Evolutionary conservation across 2,113 vertebrate species (phyloP).

Genomic region (Centropristis striata): DNA sequence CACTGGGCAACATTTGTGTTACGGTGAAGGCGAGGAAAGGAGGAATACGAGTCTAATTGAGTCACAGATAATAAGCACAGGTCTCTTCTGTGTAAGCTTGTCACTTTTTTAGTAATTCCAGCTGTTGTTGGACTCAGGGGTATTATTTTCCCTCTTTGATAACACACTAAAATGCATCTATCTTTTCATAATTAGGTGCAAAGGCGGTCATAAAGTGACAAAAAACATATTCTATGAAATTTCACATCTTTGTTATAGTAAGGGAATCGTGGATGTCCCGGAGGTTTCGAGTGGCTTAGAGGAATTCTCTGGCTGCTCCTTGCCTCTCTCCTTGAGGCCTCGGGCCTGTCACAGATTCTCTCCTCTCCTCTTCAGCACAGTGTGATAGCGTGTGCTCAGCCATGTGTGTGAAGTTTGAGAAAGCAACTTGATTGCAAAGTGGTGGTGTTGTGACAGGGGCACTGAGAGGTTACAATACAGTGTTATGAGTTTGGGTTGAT

Average conservation of each 20-base stretch:
- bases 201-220: not conserved
- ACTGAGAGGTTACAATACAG: conserved; percentile 45
- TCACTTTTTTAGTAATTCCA: conserved; percentile 10
- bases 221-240: conserved; percentile 16
- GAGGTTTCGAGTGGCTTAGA: conserved; percentile 5
- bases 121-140: conserved; percentile 4
- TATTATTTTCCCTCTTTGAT: not conserved
- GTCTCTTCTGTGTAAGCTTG: conserved; percentile 21
- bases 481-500: conserved; percentile 16
- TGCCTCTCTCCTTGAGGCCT: conserved; percentile 22
- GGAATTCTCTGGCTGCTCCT: conserved; percentile 16
- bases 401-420: conserved; percentile 64
- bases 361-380: conserved; percentile 17
- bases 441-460: conserved; percentile 66
- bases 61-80: conserved; percentile 5
- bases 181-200: conserved; percentile 3
- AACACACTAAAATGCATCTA: not conserved
- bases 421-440: conserved; percentile 68
- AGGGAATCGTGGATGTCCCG: conserved; percentile 1
- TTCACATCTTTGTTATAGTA: not conserved
- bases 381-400: conserved; percentile 53
- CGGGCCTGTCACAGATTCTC: conserved; percentile 38
- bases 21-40: not conserved
- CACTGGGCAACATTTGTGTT: conserved; percentile 24
- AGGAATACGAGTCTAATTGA: not conserved